These are phyloP conservation scores for Coilia nasus DNA, from an alignment of 2,797 vertebrate genomes.

Conservation along the genomic window DNA sequence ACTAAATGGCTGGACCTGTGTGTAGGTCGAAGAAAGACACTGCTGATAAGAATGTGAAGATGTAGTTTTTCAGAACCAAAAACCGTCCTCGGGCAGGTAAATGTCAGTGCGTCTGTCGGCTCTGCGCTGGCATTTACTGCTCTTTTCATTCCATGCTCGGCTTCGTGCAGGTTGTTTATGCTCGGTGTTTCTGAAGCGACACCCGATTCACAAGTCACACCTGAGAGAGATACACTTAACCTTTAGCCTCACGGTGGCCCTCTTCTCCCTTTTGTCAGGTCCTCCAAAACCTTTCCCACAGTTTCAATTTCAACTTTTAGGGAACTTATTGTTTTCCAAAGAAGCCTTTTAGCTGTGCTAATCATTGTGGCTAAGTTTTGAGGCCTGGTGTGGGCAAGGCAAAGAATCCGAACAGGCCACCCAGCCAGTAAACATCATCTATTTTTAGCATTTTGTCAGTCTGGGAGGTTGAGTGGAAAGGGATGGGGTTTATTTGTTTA, in stretches of 20 bases:
- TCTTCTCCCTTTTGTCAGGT: no score
- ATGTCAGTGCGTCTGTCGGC: not conserved
- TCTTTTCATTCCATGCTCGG: not conserved
- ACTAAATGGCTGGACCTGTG: not conserved
- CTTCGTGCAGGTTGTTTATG: not conserved
- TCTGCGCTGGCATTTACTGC: not conserved
- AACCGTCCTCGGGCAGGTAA: not conserved
- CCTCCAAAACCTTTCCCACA: no score
- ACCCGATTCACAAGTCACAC: not conserved
- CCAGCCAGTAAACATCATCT: not conserved
- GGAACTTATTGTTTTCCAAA: no score
- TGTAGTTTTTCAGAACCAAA: not conserved
- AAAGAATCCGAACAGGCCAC: not conserved
- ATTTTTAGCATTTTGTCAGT: not conserved
- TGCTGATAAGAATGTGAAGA: not conserved
- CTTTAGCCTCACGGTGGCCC: no score
- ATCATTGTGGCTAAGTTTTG: no score
- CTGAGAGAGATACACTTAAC: no score
- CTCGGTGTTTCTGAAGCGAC: not conserved
- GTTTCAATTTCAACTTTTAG: no score
- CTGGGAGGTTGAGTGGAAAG: not conserved
- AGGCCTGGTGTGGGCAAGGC: not conserved
- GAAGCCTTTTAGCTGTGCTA: no score
- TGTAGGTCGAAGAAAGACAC: not conserved
- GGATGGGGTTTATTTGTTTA: not conserved